phyloP scores from a whole-genome alignment of 1,140 invertebrate species.

The Gonioctena quinquepunctata region DNA sequence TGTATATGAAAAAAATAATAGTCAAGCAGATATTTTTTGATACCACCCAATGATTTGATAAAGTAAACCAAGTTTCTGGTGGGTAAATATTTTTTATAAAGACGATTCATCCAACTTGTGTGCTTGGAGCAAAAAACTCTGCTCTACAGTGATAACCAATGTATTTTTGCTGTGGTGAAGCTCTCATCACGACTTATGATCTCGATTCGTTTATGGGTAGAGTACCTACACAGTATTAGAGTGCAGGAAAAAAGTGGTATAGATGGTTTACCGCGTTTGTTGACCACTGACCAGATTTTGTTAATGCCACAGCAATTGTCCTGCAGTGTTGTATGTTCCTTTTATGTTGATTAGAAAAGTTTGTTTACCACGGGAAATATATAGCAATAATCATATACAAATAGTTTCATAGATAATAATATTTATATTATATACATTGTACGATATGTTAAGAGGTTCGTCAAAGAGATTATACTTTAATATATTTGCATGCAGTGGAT shows the following conservation, averaged over 20 bases:
- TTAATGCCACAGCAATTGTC: slow-evolving; percentile 30
- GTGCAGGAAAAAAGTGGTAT: slow-evolving; percentile 39
- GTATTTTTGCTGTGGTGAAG: too few species aligned
- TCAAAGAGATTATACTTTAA: slow-evolving; percentile 15
- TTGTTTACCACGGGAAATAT: slow-evolving; percentile 46
- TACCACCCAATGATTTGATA: too few species aligned
- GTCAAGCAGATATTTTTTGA: too few species aligned
- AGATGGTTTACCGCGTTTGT: slow-evolving; percentile 11
- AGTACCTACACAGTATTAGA: slow-evolving; percentile 47
- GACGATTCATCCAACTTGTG: too few species aligned
- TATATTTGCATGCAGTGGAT: slow-evolving; percentile 6
- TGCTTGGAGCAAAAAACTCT: too few species aligned
- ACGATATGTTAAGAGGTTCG: slow-evolving; percentile 11
- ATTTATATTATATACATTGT: slow-evolving; percentile 27
- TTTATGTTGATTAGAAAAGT: slow-evolving; percentile 28
- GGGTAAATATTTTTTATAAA: too few species aligned
- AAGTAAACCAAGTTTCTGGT: too few species aligned
- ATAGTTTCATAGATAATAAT: slow-evolving; percentile 37
- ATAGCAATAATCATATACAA: slow-evolving; percentile 52
- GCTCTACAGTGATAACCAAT: too few species aligned
- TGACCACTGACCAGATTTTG: slow-evolving; percentile 32
- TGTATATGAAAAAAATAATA: too few species aligned
- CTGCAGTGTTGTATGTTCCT: slow-evolving; percentile 33
- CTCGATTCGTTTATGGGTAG: slow-evolving; percentile 22
- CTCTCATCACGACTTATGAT: slow-evolving; percentile 8